These are phyloP conservation scores for Abramis brama DNA, from an alignment of 2,113 vertebrate species.

Conservation along the genomic window DNA sequence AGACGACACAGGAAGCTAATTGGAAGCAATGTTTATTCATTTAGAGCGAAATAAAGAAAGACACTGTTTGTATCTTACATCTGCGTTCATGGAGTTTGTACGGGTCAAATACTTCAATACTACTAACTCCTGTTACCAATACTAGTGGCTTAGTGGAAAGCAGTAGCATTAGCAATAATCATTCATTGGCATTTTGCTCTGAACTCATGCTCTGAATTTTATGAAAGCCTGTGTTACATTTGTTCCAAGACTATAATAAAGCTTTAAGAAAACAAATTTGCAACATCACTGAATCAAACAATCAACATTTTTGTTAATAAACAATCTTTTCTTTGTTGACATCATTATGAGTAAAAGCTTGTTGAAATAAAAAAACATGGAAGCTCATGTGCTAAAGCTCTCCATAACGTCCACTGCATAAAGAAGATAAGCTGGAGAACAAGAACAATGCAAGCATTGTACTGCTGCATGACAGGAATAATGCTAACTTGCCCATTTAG, in stretches of 20 bases:
- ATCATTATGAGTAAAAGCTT: neutral
- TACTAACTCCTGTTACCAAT: too few species aligned
- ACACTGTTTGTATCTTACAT: too few species aligned
- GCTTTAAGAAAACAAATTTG: too few species aligned
- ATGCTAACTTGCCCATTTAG: neutral
- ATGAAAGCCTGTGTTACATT: neutral
- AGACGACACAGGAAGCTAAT: too few species aligned
- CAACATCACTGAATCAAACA: neutral
- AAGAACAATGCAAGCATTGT: neutral
- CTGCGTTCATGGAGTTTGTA: too few species aligned
- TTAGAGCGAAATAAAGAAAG: too few species aligned
- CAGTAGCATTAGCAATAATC: too few species aligned
- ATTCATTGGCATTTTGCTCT: neutral
- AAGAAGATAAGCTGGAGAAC: constrained; percentile 19
- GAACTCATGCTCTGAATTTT: neutral
- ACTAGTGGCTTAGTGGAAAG: too few species aligned
- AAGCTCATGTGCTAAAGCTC: neutral
- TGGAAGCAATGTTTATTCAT: too few species aligned
- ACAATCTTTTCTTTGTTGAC: neutral
- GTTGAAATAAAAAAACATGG: neutral
- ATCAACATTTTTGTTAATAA: neutral
- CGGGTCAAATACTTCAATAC: too few species aligned
- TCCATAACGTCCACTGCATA: neutral
- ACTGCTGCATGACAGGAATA: neutral
- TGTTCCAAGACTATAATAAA: neutral